phyloP scores from a whole-genome alignment of 2,888 invertebrate genomes.

The Heliconius ismenius region DNA sequence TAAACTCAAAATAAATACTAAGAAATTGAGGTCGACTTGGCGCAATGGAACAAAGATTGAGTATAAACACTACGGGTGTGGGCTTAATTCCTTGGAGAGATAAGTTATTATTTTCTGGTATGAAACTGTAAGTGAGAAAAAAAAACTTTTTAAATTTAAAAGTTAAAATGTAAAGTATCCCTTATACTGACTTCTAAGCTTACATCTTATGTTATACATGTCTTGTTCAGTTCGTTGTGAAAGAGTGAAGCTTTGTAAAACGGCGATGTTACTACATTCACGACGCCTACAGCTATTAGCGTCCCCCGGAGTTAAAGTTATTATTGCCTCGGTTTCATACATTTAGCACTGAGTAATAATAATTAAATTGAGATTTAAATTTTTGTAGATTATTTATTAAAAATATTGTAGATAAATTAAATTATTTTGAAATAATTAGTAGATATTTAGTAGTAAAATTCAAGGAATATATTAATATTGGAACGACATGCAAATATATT shows the following conservation, averaged over 20 bases:
- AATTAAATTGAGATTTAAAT: not conserved
- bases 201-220: not conserved
- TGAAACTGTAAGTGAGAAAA: not conserved
- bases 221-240: constrained; percentile 3
- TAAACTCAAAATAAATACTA: not conserved
- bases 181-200: not conserved
- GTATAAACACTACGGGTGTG: not conserved
- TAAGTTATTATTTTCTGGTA: not conserved
- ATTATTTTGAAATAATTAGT: too few relatives aligned
- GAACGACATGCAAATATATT: too few relatives aligned
- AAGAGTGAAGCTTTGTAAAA: constrained; percentile 16
- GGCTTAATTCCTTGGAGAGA: not conserved
- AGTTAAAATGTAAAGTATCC: not conserved
- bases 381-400: not conserved
- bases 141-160: not conserved
- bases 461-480: too few relatives aligned
- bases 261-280: constrained; percentile 10
- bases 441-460: too few relatives aligned
- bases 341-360: not conserved
- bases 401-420: too few relatives aligned
- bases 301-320: constrained; percentile 7
- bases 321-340: constrained; percentile 1
- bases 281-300: constrained; percentile 27
- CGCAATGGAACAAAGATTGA: not conserved
- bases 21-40: not conserved